These are phyloP conservation scores for Poecilia latipinna DNA, from an alignment of 2,113 vertebrate species.

Conservation along the genomic window DNA sequence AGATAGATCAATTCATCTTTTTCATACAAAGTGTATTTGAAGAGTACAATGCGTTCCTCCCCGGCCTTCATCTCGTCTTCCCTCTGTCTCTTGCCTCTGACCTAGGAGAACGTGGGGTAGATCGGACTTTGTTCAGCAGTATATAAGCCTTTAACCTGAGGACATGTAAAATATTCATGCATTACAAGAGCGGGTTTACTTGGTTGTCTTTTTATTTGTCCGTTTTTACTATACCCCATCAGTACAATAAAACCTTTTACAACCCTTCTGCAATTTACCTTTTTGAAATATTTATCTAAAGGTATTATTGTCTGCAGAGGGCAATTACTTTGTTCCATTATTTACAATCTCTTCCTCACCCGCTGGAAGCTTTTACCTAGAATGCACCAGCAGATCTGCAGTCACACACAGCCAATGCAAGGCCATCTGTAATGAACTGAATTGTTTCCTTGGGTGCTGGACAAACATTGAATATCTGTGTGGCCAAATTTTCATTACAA, in stretches of 20 bases:
- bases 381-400: conserved; percentile 46
- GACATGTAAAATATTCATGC: conserved; percentile 81
- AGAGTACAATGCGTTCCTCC: conserved; percentile 76
- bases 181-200: conserved; percentile 52
- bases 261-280: conserved; percentile 72
- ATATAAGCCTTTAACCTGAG: conserved; percentile 69
- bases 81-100: conserved; percentile 32
- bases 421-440: conserved; percentile 69
- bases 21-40: conserved; percentile 83
- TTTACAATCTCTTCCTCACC: conserved; percentile 69
- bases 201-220: conserved; percentile 74
- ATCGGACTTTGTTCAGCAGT: conserved; percentile 47
- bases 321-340: conserved; percentile 83
- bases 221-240: conserved; percentile 71
- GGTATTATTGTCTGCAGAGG: conserved; percentile 79
- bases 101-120: conserved; percentile 51
- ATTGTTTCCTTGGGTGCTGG: conserved; percentile 62
- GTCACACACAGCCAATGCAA: conserved; percentile 55
- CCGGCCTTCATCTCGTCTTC: conserved; percentile 54
- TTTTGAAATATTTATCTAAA: conserved; percentile 82
- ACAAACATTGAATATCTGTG: background rate
- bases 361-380: conserved; percentile 70
- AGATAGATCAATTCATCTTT: conserved; percentile 88
- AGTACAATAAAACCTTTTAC: conserved; percentile 80
- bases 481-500: background rate